Evolutionary conservation across 1,140 invertebrate genomes (phyloP), one percentile per base, ranked within the genome.

Genomic region (Aleiodes sp.): DNA sequence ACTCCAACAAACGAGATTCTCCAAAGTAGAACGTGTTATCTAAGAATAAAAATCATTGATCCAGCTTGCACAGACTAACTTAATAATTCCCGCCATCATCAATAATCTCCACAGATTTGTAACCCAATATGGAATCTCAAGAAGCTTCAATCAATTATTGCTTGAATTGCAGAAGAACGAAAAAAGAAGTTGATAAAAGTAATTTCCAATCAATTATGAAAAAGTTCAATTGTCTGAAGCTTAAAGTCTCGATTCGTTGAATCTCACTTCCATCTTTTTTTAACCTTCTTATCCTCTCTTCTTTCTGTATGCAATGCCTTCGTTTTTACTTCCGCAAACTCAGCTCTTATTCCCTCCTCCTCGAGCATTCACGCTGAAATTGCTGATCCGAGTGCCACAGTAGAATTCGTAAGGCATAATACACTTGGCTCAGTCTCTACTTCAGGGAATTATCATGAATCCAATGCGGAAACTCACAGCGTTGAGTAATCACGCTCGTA

Each of bases 301-400:
- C 21, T 52, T 52, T 52, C 26, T 24, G 19, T 24, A 8, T 24
- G 19, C 2, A 16, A 12, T 21, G 21, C 46, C 46, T 52, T 52
- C 46, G 46, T 52, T 52, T 52, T 52, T 9, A 52, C 46, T 52
- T 52, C 21, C 46, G 46, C 46, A 52, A 21, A 52, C 19, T 52
- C 46, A 52, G 46, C 46, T 24, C 9, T 19, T 19, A 19, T 46
- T 6, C n/a, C 41, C 46, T 24, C 16, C 21, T 52, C 46, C 26
- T 24, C 16, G n/a, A 52, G 12, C 46, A 52, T 52, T 10, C 16
- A 52, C 2, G 7, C 12, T 43, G 39, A 21, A 52, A 52, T 52
- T 52, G 46, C 46, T 52, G 46, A 52, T 52, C 46, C 46, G 46
- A 52, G 46, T 52, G 46, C 19, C 16, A 52, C 46, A 52, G 46